A percentile compares a stretch with the other conserved stretches of the same genome.
Evolutionary conservation across 2,888 invertebrate genomes (phyloP).

Genomic region (Salpingus planirostris): DNA sequence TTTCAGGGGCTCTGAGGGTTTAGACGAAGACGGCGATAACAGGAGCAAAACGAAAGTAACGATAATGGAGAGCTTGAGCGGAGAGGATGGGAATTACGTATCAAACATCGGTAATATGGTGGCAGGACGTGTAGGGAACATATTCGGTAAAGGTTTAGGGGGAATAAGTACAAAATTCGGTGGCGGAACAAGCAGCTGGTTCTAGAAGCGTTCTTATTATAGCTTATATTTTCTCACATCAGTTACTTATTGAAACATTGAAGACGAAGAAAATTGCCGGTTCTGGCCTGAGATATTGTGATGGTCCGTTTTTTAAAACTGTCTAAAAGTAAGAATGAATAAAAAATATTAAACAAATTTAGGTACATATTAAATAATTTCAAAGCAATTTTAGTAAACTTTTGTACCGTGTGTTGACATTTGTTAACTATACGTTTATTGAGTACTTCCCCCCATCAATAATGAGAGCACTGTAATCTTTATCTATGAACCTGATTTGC

Average conservation of each 20-base stretch:
- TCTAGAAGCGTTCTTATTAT: slow-evolving; percentile 44
- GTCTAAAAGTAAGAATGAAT: too few relatives aligned
- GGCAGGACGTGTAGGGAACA: slow-evolving; percentile 80
- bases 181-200: slow-evolving; percentile 77
- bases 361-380: slow-evolving; percentile 22
- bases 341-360: slow-evolving; percentile 12
- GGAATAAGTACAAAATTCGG: slow-evolving; percentile 84
- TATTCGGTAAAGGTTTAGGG: slow-evolving; percentile 84
- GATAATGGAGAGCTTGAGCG: slow-evolving; percentile 54
- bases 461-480: slow-evolving; percentile 6
- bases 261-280: too few relatives aligned
- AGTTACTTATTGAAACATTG: too few relatives aligned
- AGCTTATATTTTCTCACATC: slow-evolving; percentile 29
- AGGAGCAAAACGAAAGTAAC: slow-evolving; percentile 52
- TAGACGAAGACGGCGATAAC: slow-evolving; percentile 52
- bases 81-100: slow-evolving; percentile 63
- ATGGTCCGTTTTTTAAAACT: slow-evolving; percentile 20
- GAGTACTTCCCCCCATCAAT: too few relatives aligned
- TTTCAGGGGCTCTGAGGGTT: slow-evolving; percentile 33
- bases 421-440: slow-evolving; percentile 10
- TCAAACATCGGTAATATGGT: slow-evolving; percentile 78
- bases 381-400: slow-evolving; percentile 24
- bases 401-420: slow-evolving; percentile 25
- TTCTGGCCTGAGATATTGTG: slow-evolving; percentile 22
- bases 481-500: too few relatives aligned